Base-by-base conservation (phyloP, 2,888 invertebrate species). In the Agriopis aurantiaria region DNA sequence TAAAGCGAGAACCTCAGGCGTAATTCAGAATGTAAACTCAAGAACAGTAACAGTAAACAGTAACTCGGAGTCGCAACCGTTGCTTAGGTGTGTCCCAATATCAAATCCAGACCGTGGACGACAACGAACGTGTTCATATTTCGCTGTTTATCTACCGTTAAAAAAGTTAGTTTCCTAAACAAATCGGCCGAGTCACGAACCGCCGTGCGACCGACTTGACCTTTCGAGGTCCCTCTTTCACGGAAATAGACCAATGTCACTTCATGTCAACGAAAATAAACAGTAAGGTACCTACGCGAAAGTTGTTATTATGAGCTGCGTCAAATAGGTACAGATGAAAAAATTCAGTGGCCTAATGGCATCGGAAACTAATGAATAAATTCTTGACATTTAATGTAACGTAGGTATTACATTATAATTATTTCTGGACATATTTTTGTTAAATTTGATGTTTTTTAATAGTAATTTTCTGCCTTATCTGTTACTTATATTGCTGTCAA, bases 131-230 rank as follows among this genome's bases (percentile, higher is more conserved):
- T 81, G 78, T 82, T 82, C 80, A 87, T 84, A 85, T 81, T 86
- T 81, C 80, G 83, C 82, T 67, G 76, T 80, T 82, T 85, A 76
- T 78, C 73, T 80, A 76, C 80, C 74, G 78, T 77, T 79, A 70
- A 61, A 72, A 45, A 73, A 75, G 70, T 73, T 71, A 69, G 79
- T 83, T 81, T 77, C 65, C 78, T 77, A 81, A 82, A 82, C 80
- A 85, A 85, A 85, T 81, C 78, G 79, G 58, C 67, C 60, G 68
- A 79, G 82, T 84, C 88, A 88, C 86, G 86, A 84, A 80, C 77
- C 70, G 73, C 66, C 82, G 83, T 86, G 84, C 73, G 86, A 86
- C 79, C 73, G 76, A 53, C 64, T 56, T 82, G 84, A 87, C 87
- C 86, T 87, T 83, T 81, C 57, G 71, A 69, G 72, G 71, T 73